Evolutionary conservation across 2,888 invertebrate genomes (phyloP), one percentile per base, ranked within the genome.

Genomic region (Polymixis flavicincta): DNA sequence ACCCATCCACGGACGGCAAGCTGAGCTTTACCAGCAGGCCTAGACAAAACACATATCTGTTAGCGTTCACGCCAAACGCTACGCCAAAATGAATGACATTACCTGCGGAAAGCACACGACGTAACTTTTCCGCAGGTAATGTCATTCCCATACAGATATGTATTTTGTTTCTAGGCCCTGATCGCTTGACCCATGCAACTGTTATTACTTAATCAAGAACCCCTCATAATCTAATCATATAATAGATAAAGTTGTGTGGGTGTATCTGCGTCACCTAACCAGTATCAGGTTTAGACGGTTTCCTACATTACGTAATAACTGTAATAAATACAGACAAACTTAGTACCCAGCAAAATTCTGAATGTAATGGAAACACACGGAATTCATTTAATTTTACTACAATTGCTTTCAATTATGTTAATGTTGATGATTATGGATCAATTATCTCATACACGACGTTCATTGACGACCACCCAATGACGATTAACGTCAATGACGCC

Each of bases 401-500:
- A 71, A 71, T 48, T 42, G 42, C 54, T 25, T 25, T 48, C 65
- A 65, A 78, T 78, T 65, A 42, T 11, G 28, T 65, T 61, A 72
- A 66, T 72, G 9, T 11, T 59, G 52, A 71, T 42, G 42, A 60
- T 60, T 78, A 65, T 65, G 13, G 42, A 50, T 78, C 60, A 60
- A 72, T 78, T 78, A 61, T 42, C 48, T 55, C 42, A 54, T 28
- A 22, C 11, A 60, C 22, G 32, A 71, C 37, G 57, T 54, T 32
- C 72, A 64, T 7, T 71, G 71, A 37, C 52, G 28, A 48, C 54
- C 69, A 22, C 42, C 2, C 69, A 60, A 65, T 54, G 48, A 42
- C 59, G 5, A 78, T 78, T 65, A 72, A 55, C 48, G 42, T 42
- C 54, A 72, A 66, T 65, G 77, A 32, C 22, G 54, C 17, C 42